Conservation (phyloP, 2,113 vertebrate genomes). For the Chionomys nivalis region DNA sequence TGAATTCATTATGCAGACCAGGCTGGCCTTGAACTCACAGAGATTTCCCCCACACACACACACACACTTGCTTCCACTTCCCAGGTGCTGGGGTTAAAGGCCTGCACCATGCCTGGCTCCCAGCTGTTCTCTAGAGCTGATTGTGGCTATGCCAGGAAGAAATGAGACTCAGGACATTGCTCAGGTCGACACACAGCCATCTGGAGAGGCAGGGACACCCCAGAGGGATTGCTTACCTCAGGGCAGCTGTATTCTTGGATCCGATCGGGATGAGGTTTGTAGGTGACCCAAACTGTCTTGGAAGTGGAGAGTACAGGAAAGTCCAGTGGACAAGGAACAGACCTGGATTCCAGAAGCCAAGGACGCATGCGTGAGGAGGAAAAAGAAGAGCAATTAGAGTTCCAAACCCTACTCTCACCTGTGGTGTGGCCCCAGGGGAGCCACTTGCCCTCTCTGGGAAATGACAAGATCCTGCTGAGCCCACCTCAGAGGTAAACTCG, state of each 20-base stretch:
- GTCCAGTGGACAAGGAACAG: background rate
- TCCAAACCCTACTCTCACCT: background rate
- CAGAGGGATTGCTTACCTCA: conserved; percentile 34
- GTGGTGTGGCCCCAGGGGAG: background rate
- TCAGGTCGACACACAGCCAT: background rate
- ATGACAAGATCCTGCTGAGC: background rate
- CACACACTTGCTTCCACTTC: background rate
- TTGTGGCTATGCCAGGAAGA: background rate
- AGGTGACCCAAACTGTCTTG: conserved; percentile 54
- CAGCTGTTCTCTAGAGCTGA: background rate
- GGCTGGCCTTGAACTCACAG: background rate
- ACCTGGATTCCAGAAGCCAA: background rate
- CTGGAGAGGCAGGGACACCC: background rate
- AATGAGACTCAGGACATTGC: background rate
- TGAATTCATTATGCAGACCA: background rate
- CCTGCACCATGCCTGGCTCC: background rate
- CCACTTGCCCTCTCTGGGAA: background rate
- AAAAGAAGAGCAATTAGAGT: background rate
- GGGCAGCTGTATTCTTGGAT: conserved; percentile 42
- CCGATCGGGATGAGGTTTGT: conserved; percentile 38
- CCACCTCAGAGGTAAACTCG: background rate
- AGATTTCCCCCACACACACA: too few relatives aligned
- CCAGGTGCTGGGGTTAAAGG: background rate
- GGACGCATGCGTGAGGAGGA: background rate
- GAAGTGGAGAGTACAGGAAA: conserved; percentile 42